Conservation (phyloP, 2,113 vertebrate species). For the Oncorhynchus keta region DNA sequence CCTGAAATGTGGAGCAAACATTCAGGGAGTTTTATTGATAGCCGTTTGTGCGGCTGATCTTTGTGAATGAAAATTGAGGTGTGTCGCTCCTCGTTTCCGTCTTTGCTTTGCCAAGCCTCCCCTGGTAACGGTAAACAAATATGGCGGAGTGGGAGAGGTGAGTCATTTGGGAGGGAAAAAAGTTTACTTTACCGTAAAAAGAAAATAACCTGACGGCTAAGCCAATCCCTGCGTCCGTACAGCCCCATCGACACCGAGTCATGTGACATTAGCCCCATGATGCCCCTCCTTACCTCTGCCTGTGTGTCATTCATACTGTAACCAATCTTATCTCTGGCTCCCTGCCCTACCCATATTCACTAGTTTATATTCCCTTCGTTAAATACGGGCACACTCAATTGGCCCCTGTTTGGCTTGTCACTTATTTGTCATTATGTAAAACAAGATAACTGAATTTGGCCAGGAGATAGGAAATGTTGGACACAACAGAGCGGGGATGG, state of each 20-base stretch:
- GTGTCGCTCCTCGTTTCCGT: not conserved
- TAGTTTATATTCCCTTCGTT: slow-evolving; percentile 69
- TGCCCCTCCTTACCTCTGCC: slow-evolving; percentile 42
- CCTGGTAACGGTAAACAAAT: slow-evolving; percentile 66
- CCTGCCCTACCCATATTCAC: slow-evolving; percentile 55
- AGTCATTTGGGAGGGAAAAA: not conserved
- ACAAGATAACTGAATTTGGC: slow-evolving; percentile 47
- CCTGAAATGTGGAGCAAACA: slow-evolving; percentile 61
- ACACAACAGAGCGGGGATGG: slow-evolving; percentile 14
- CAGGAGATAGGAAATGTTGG: slow-evolving; percentile 34
- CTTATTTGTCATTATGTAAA: slow-evolving; percentile 59
- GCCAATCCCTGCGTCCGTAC: slow-evolving; percentile 33
- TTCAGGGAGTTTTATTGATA: slow-evolving; percentile 61
- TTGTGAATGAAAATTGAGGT: slow-evolving; percentile 31
- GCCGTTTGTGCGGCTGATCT: slow-evolving; percentile 61
- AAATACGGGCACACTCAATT: slow-evolving; percentile 53
- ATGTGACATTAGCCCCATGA: slow-evolving; percentile 19
- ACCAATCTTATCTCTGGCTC: slow-evolving; percentile 58
- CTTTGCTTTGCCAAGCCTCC: slow-evolving; percentile 58
- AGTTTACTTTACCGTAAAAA: slow-evolving; percentile 15
- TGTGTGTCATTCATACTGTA: slow-evolving; percentile 27
- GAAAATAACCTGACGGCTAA: slow-evolving; percentile 34
- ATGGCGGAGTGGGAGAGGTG: slow-evolving; percentile 30
- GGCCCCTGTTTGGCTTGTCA: slow-evolving; percentile 60
- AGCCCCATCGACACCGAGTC: not conserved